Conservation (phyloP, 2,888 invertebrate species). For the Uropetala carovei region DNA sequence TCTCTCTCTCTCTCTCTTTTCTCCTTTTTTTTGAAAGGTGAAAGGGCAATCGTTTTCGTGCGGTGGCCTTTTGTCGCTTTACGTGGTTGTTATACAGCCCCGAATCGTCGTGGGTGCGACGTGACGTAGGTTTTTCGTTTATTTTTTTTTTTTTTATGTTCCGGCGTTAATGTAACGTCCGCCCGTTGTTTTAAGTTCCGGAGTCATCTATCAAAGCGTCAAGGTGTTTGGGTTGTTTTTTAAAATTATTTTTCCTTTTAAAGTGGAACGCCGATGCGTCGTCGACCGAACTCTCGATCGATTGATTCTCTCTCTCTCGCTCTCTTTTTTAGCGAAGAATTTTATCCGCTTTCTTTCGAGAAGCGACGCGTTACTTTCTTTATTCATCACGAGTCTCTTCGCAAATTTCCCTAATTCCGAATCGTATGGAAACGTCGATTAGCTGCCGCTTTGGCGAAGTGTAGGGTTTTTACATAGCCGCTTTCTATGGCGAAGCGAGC, state of each 20-base stretch:
- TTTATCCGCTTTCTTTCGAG: neutral
- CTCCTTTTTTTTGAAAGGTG: neutral
- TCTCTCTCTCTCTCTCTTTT: neutral
- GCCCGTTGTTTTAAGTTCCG: conserved; percentile 28
- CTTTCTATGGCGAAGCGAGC: no score
- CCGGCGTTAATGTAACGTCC: conserved; percentile 17
- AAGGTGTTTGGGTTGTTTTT: neutral
- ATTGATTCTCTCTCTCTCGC: neutral
- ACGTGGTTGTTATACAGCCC: neutral
- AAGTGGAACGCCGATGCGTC: conserved; percentile 1
- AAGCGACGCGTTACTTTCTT: neutral
- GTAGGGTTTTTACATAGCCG: no score
- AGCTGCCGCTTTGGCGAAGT: no score
- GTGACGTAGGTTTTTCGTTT: neutral
- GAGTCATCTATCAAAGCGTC: conserved; percentile 29
- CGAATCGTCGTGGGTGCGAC: neutral
- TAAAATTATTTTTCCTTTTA: neutral
- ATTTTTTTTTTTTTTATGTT: neutral
- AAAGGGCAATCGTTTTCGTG: neutral
- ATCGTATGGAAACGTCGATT: no score
- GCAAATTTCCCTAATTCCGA: no score
- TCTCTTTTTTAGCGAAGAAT: neutral
- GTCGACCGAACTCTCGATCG: neutral
- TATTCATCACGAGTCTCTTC: neutral
- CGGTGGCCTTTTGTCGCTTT: neutral